Evolutionary conservation across 2,113 vertebrate species (phyloP).

Genomic region (Antidorcas marsupialis): DNA sequence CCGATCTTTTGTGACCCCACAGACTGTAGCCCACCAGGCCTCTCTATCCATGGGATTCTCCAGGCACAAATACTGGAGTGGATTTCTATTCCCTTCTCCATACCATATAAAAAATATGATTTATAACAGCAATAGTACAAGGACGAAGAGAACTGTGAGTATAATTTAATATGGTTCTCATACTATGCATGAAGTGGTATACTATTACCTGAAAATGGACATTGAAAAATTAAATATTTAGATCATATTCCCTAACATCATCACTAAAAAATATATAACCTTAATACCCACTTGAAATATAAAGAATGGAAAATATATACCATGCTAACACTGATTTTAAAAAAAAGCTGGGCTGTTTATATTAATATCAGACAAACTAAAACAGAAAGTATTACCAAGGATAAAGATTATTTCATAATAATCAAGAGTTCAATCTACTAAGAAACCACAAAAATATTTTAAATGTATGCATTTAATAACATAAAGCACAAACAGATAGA

Average conservation of each 20-base stretch:
- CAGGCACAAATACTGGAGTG: not conserved
- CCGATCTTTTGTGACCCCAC: not conserved
- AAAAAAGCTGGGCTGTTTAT: not conserved
- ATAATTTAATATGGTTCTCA: not conserved
- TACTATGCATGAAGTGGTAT: too few species aligned
- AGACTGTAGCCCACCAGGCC: not conserved
- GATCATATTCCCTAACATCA: not conserved
- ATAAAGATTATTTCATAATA: not conserved
- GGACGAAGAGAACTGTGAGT: rapidly evolving
- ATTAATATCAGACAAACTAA: not conserved
- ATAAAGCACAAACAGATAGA: not conserved
- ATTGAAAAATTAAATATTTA: not conserved
- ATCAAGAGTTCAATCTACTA: not conserved
- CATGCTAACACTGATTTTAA: not conserved
- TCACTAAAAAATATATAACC: not conserved
- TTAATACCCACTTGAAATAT: not conserved
- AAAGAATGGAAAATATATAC: not conserved
- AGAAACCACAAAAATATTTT: not conserved
- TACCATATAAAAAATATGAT: not conserved
- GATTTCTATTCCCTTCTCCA: not conserved
- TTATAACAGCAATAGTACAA: not conserved
- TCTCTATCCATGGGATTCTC: not conserved
- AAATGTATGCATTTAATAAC: not conserved
- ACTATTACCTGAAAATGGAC: not conserved
- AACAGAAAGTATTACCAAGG: not conserved